Evolutionary conservation across 2,113 vertebrate genomes (phyloP).

Genomic region (Mesembrinibis cayennensis): DNA sequence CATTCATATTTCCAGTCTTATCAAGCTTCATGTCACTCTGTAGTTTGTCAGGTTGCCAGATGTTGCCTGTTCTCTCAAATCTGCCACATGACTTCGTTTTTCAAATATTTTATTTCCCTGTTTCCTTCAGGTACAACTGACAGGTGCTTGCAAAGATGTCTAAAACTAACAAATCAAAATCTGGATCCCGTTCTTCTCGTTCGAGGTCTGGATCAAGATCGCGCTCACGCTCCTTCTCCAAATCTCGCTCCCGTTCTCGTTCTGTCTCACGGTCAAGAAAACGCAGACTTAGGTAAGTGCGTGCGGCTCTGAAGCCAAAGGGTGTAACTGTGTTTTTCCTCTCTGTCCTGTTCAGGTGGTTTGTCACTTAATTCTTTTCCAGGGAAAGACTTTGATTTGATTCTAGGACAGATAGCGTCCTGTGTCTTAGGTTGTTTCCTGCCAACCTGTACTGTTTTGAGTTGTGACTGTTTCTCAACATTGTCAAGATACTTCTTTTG

Average conservation of each 20-base stretch:
- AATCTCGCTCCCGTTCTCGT: slow-evolving; percentile 86
- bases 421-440: not conserved
- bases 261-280: slow-evolving; percentile 92
- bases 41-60: not conserved
- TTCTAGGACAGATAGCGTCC: not conserved
- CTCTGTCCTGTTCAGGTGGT: not conserved
- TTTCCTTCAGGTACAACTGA: slow-evolving; percentile 56
- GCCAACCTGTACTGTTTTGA: not conserved
- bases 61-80: not conserved
- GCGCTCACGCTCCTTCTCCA: slow-evolving; percentile 89
- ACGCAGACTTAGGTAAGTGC: slow-evolving; percentile 87
- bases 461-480: not conserved
- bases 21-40: not conserved
- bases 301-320: not conserved
- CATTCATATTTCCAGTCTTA: not conserved
- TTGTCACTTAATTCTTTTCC: not conserved
- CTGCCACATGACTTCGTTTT: not conserved
- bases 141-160: slow-evolving; percentile 84
- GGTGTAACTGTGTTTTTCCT: not conserved
- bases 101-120: not conserved
- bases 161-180: slow-evolving; percentile 90
- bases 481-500: not conserved
- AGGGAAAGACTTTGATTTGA: not conserved
- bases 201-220: slow-evolving; percentile 88
- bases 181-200: slow-evolving; percentile 86